These are phyloP conservation scores for Oryzias dopingdopingensis DNA, from an alignment of 2,797 vertebrate genomes.

Conservation along the genomic window DNA sequence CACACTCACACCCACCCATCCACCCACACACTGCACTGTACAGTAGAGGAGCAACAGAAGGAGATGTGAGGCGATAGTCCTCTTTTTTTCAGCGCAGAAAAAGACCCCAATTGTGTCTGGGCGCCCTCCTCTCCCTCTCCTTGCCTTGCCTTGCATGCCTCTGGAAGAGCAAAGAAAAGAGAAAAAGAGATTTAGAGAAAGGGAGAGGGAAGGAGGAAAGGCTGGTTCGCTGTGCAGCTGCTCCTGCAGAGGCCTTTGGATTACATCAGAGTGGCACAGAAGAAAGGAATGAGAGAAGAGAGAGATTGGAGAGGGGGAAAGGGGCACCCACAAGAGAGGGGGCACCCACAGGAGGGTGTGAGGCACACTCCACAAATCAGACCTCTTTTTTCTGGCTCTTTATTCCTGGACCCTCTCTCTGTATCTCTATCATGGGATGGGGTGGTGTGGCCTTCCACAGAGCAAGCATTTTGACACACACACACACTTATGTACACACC, in stretches of 20 bases:
- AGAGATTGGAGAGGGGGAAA: slow-evolving; percentile 47
- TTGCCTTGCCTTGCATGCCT: slow-evolving; percentile 84
- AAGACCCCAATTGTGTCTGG: slow-evolving; percentile 86
- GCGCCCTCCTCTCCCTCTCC: slow-evolving; percentile 69
- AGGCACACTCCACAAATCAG: slow-evolving; percentile 85
- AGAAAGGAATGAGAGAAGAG: slow-evolving; percentile 76
- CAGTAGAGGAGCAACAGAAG: slow-evolving; percentile 74
- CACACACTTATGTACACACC: slow-evolving; percentile 1
- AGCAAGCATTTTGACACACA: slow-evolving; percentile 60
- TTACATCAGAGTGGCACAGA: slow-evolving; percentile 87
- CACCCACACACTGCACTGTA: slow-evolving; percentile 41
- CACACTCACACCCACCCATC: slow-evolving; percentile 62
- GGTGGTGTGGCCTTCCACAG: slow-evolving; percentile 55
- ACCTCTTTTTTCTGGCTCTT: slow-evolving; percentile 52
- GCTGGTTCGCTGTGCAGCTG: slow-evolving; percentile 91
- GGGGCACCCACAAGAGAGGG: slow-evolving; percentile 61
- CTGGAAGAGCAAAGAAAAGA: slow-evolving; percentile 82
- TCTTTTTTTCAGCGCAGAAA: slow-evolving; percentile 76
- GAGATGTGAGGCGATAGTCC: slow-evolving; percentile 88
- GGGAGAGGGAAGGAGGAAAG: slow-evolving; percentile 72
- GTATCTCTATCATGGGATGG: slow-evolving; percentile 57
- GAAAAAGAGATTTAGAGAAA: slow-evolving; percentile 76
- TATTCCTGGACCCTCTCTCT: slow-evolving; percentile 34
- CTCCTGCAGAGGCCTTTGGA: slow-evolving; percentile 86
- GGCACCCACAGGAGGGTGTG: slow-evolving; percentile 69